Base-by-base conservation (phyloP, 2,888 invertebrate species). In the Cataglyphis livida region DNA sequence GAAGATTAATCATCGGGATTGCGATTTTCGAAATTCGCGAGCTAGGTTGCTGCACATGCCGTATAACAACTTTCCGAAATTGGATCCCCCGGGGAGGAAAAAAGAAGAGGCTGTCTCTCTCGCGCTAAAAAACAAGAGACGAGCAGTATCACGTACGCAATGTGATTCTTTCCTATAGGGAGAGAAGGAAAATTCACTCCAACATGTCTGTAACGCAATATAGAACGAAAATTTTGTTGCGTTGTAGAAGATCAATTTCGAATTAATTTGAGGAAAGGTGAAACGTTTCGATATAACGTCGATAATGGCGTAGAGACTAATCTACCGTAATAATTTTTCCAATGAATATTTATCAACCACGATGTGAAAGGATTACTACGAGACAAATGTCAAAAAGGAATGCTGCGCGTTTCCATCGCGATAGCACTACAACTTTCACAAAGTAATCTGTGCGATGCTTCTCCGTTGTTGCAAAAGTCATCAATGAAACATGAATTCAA, bases 141-240 rank as follows among this genome's bases (percentile, higher is more conserved):
- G 76, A 38, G 38, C 76, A 32, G 54, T 81, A 81, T 76, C 76
- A 76, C 81, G 76, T 81, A 62, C 62, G 76, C 73, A 75, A 75
- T 74, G 74, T 74, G 62, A 81, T 74, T 81, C 81, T 74, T 74
- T 74, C 73, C 61, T 62, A 41, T 68, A 61, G 61, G 38, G 38
- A 61, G 51, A 61, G 75, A 62, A 48, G 71, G 76, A 51, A 81
- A 74, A 64, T 75, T 81, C 61, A 62, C 71, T 81, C 21, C 62
- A 54, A 48, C 81, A 35, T 57, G 44, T 25, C 41, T 18, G 71
- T 21, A 41, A 70, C 78, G 59, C 41, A 54, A 6, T 76, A 65
- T 65, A 32, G 44, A 78, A 41, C 18, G 59, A 70, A 78, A 78
- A 70, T 78, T 78, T 59, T 70, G 35, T 70, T 78, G 44, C 70